Conservation (phyloP, 2,797 vertebrate species). For the Chelmon rostratus region DNA sequence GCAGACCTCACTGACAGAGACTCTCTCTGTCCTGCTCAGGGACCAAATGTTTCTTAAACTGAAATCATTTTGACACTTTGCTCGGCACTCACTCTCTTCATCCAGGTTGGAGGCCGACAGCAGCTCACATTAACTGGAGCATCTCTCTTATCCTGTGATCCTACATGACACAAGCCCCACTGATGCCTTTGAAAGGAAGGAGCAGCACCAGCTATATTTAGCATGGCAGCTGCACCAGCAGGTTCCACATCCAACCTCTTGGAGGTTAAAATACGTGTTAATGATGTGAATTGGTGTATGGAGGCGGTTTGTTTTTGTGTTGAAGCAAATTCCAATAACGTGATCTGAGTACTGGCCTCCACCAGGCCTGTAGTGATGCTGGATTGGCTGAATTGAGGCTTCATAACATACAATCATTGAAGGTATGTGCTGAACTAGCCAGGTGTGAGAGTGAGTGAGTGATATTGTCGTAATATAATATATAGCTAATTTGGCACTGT, state of each 20-base stretch:
- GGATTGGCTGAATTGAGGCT: conserved; percentile 30
- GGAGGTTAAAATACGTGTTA: conserved; percentile 53
- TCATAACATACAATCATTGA: conserved; percentile 24
- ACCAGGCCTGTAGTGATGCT: conserved; percentile 5
- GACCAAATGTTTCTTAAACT: conserved; percentile 60
- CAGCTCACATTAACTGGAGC: conserved; percentile 69
- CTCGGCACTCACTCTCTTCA: conserved; percentile 32
- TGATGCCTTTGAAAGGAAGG: conserved; percentile 70
- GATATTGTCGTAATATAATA: neutral
- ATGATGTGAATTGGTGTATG: conserved; percentile 37
- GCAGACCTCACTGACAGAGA: conserved; percentile 30
- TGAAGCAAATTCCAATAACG: conserved; percentile 9
- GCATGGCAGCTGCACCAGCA: conserved; percentile 65
- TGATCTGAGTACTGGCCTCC: conserved; percentile 14
- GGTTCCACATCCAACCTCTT: conserved; percentile 51
- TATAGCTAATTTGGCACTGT: neutral
- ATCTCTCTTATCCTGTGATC: conserved; percentile 68
- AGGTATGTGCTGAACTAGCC: conserved; percentile 14
- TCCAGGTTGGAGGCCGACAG: conserved; percentile 52
- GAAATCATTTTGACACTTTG: conserved; percentile 54
- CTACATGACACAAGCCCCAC: conserved; percentile 68
- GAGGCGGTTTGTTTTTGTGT: conserved; percentile 8
- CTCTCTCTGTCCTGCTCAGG: conserved; percentile 29
- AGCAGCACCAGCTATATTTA: conserved; percentile 77
- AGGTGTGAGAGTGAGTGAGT: neutral